Base-by-base conservation (phyloP, 2,113 vertebrate species). In the Grantiella picta region DNA sequence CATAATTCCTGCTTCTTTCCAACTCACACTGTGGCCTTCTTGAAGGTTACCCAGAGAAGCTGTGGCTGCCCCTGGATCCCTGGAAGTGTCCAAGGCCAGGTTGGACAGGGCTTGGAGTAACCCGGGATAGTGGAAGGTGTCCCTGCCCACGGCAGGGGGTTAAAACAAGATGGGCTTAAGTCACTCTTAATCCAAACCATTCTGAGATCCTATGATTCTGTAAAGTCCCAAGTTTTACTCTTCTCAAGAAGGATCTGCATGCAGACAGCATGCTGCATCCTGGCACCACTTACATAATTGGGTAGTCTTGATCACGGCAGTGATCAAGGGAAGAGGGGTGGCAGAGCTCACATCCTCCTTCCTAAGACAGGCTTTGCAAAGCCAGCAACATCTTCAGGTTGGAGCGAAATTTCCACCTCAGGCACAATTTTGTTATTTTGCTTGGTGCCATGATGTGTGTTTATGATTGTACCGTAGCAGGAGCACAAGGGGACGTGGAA, bases 371-470 rank as follows among this genome's bases (percentile, higher is more conserved):
- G 2, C 33, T 56, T n/a, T 79, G 33, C 40, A 56, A 76, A 88
- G 56, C 17, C 66, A 52, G 54, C 75, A 68, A 44, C 61, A 52
- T 20, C 38, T 44, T 44, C 27, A 28, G 24, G 31, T 49, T 33
- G 25, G 25, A 45, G 27, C 25, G 38, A 33, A 70, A 81, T 18
- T 25, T 31, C 54, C 42, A 36, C 17, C 31, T 64, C 0, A 0
- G 79, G 23, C 61, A n/a, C 36, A 27, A 7, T 13, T 38, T 31
- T 28, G 38, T 47, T 42, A 5, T 54, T 47, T 69, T 33, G 3
- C 59, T 44, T 9, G 40, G 25, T 83, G 64, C 56, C 28, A 11
- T 0, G 0, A 3, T 14, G 4, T 2, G 8, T 60, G 24, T 59
- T 20, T n/a, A 2, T 27, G 53, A 5, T 5, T 69, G 59, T 18